Evolutionary conservation across 53 echinoderm and acorn worm species (phyloP).

Genomic region (Patiria pectinifera): DNA sequence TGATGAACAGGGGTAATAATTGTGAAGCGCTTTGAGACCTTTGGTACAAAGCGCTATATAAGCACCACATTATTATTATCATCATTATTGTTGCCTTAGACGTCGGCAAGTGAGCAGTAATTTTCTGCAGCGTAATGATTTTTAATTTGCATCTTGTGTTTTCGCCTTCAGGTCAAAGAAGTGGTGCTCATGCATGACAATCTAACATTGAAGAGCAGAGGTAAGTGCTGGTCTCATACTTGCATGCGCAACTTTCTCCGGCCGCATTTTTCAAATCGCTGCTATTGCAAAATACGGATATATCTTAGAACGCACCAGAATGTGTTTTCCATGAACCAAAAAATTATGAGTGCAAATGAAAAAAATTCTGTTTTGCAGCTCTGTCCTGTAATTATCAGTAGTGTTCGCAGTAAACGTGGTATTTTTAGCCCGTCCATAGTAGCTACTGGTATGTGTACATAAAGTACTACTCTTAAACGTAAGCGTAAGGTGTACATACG

Average conservation of each 20-base stretch:
- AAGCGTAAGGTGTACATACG: background rate
- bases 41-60: too few species aligned
- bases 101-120: too few species aligned
- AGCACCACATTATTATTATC: too few species aligned
- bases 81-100: too few species aligned
- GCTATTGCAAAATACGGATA: background rate
- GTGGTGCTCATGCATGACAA: slow-evolving; percentile 89
- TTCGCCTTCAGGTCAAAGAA: slow-evolving; percentile 74
- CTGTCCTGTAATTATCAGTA: background rate
- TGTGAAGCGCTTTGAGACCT: too few species aligned
- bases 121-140: too few species aligned
- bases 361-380: background rate
- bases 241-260: background rate
- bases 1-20: too few species aligned
- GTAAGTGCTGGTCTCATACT: slow-evolving; percentile 56
- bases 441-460: background rate
- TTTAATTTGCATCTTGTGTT: background rate
- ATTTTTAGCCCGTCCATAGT: background rate
- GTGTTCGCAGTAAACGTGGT: background rate
- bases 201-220: slow-evolving; percentile 86
- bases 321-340: too few species aligned
- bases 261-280: background rate
- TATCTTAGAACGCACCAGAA: too few species aligned
- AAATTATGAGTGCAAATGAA: background rate
- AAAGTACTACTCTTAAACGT: background rate